phyloP scores from a whole-genome alignment of 2,113 vertebrate genomes.

The Odocoileus hemionus region DNA sequence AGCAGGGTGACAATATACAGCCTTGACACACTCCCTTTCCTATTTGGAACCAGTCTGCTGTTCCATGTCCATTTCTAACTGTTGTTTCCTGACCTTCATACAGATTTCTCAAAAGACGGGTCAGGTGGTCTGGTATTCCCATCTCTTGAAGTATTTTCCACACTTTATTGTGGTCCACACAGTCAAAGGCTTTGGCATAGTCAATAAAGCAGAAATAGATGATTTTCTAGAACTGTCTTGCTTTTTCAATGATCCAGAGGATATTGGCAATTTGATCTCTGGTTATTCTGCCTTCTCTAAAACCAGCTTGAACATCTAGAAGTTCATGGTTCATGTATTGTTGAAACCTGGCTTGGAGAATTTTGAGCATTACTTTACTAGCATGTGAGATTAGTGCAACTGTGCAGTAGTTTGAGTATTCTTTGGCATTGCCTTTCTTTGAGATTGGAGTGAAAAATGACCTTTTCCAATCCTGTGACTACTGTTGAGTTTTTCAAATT shows the following conservation, averaged over 20 bases:
- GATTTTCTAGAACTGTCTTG: not conserved
- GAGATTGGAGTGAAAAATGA: not conserved
- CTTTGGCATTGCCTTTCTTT: not conserved
- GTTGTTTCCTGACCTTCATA: not conserved
- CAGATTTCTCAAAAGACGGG: not conserved
- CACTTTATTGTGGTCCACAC: not conserved
- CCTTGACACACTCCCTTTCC: not conserved
- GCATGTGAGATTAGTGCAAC: not conserved
- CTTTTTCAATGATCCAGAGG: not conserved
- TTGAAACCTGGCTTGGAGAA: not conserved
- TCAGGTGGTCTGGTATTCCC: not conserved
- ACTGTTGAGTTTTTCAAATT: not conserved
- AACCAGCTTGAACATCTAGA: not conserved
- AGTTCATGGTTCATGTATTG: accelerated
- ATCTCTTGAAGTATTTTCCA: not conserved
- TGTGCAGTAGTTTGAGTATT: not conserved
- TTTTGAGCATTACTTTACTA: not conserved
- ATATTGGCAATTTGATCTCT: not conserved
- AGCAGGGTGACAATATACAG: not conserved
- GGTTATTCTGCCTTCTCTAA: not conserved
- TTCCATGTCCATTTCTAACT: not conserved
- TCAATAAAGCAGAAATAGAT: not conserved
- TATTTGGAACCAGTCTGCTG: not conserved
- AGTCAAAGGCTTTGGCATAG: not conserved
- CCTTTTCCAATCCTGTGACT: accelerated